Base-by-base conservation (phyloP, 2,888 invertebrate species). In the Digitonthophagus gazella region DNA sequence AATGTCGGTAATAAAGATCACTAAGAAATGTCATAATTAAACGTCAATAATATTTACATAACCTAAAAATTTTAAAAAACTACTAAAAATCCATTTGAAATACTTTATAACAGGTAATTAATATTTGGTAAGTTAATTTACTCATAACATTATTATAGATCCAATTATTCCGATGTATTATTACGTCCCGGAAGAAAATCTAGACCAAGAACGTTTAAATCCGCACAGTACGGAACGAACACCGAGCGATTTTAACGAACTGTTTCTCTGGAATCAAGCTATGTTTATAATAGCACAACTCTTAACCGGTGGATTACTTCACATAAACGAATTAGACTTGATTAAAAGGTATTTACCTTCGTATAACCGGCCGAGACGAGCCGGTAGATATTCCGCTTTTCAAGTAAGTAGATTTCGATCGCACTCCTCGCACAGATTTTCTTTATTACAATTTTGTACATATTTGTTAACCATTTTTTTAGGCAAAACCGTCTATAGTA, bases 181-280 rank as follows among this genome's bases (percentile, higher is more conserved):
- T 81, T 95, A 91, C 78, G 91, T 96, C 4, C 89, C 92, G 0
- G 86, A 88, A 66, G 91, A 93, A 67, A 85, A 86, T 68, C 83
- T 95, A 63, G 93, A 93, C 19, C 85, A 83, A 69, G 96, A 96
- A 81, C 87, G 88, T 70, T 83, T 77, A 68, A 88, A 90, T 22
- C 93, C 93, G 0, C 91, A 80, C 74, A 75, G 78, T 20, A 75
- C 77, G 5, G 71, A 73, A 8, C 77, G 78, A 67, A 76, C 76
- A 56, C 73, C 80, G 55, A 72, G 75, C 82, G 85, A 85, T 70
- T 86, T 87, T 61, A 84, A 85, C 16, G 90, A 91, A 0, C 80
- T 95, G 69, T 97, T 92, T 83, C 86, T 98, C 55, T 98, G 97
- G 97, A 97, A 97, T 74, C 98, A 99, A 85, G 91, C 98, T 0